Evolutionary conservation across 2,797 vertebrate genomes (phyloP).

Genomic region (Artibeus jamaicensis): DNA sequence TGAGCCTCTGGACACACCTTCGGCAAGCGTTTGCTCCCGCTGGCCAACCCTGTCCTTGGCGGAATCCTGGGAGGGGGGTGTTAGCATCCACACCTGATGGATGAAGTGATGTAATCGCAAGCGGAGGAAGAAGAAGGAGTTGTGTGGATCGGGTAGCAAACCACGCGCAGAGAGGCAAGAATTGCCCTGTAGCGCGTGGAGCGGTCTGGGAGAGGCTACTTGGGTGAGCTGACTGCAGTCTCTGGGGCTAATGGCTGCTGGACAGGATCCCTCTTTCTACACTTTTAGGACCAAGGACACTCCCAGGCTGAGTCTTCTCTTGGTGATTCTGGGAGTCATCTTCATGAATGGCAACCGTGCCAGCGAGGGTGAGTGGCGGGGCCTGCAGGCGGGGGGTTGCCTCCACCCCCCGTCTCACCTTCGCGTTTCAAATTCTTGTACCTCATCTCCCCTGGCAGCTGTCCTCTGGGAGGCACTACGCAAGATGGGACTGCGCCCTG

Average conservation of each 20-base stretch:
- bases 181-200: neutral
- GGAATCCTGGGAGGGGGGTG: neutral
- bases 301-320: slow-evolving; percentile 87
- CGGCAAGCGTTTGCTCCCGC: neutral
- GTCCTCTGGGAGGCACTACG: slow-evolving; percentile 64
- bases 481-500: slow-evolving; percentile 69
- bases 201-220: neutral
- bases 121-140: neutral
- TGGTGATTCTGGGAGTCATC: slow-evolving; percentile 88
- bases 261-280: neutral
- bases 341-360: slow-evolving; percentile 92
- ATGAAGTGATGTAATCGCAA: neutral
- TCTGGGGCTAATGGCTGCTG: neutral
- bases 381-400: neutral
- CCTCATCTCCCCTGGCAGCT: slow-evolving; percentile 41
- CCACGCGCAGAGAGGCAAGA: neutral
- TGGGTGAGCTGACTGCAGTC: neutral
- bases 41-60: neutral
- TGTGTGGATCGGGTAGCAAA: neutral
- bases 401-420: neutral
- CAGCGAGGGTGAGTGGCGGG: slow-evolving; percentile 78
- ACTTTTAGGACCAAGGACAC: slow-evolving; percentile 75
- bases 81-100: neutral
- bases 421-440: neutral
- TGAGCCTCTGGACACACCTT: neutral